These are phyloP conservation scores for Zaprionus obscuricornis DNA, from an alignment of 2,888 invertebrate species.

Conservation along the genomic window DNA sequence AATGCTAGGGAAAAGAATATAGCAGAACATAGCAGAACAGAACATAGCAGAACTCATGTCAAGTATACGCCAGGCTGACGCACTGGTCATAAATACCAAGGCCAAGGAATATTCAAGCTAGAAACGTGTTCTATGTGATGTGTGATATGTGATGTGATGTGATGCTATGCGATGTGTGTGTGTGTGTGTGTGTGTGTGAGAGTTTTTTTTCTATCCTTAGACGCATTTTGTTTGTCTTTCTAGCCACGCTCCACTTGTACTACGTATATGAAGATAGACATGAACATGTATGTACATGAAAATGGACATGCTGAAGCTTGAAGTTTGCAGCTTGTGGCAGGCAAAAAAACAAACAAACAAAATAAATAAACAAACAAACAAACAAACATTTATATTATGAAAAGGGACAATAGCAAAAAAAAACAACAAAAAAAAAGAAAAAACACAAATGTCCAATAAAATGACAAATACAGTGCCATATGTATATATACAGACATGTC, in stretches of 20 bases:
- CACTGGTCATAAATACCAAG: conserved; percentile 71
- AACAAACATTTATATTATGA: conserved; percentile 31
- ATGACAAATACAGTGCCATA: conserved; percentile 37
- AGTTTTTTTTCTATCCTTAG: no score
- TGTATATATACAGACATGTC: no score
- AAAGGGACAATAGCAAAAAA: not conserved
- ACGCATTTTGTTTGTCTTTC: conserved; percentile 19
- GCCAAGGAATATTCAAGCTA: conserved; percentile 69
- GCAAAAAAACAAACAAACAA: no score
- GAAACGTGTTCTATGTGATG: no score
- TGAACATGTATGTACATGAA: conserved; percentile 7
- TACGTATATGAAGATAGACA: conserved; percentile 12
- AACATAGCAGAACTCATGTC: conserved; percentile 34
- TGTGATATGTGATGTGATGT: no score
- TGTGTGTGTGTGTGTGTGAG: no score
- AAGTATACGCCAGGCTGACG: conserved; percentile 60
- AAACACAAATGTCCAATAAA: conserved; percentile 39
- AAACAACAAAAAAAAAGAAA: no score
- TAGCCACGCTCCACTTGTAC: conserved; percentile 48
- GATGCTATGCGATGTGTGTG: no score
- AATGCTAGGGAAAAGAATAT: conserved; percentile 17
- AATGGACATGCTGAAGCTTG: not conserved
- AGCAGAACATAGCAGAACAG: no score
- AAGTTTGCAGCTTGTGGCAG: no score
- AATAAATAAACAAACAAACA: no score